phyloP scores from a whole-genome alignment of 2,888 invertebrate species.

The Synergus laeviventris region DNA sequence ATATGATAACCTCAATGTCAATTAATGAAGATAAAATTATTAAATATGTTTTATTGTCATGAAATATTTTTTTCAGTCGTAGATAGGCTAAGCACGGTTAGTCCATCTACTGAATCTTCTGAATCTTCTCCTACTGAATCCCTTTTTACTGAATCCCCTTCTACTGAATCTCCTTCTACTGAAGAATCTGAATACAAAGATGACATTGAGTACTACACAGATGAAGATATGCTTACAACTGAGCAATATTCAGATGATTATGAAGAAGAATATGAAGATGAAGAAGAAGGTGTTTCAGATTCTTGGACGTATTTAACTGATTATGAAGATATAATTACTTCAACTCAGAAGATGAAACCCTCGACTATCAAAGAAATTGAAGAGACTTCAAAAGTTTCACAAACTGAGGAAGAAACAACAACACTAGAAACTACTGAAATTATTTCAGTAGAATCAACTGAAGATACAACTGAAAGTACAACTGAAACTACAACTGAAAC shows the following conservation, averaged over 20 bases:
- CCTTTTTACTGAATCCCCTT: neutral
- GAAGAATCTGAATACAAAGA: conserved; percentile 1
- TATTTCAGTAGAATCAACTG: neutral
- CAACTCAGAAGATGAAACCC: neutral
- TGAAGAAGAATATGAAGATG: conserved; percentile 20
- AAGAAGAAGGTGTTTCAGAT: neutral
- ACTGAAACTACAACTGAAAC: neutral
- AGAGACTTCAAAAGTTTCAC: too few relatives aligned
- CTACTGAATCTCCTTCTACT: conserved; percentile 6
- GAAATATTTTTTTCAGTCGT: too few relatives aligned
- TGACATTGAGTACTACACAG: conserved; percentile 3
- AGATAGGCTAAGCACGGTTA: neutral
- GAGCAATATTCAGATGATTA: neutral
- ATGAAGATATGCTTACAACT: conserved; percentile 1
- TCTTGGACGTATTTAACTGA: neutral
- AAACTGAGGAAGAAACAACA: neutral
- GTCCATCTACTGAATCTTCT: neutral
- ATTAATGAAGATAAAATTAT: too few relatives aligned
- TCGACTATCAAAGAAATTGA: too few relatives aligned
- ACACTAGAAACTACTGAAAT: neutral
- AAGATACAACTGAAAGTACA: neutral
- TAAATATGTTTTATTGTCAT: too few relatives aligned
- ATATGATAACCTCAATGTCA: too few relatives aligned
- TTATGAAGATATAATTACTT: neutral
- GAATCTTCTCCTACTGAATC: too few relatives aligned